Base-by-base conservation (phyloP, 2,113 vertebrate genomes). In the Herpailurus yagouaroundi region DNA sequence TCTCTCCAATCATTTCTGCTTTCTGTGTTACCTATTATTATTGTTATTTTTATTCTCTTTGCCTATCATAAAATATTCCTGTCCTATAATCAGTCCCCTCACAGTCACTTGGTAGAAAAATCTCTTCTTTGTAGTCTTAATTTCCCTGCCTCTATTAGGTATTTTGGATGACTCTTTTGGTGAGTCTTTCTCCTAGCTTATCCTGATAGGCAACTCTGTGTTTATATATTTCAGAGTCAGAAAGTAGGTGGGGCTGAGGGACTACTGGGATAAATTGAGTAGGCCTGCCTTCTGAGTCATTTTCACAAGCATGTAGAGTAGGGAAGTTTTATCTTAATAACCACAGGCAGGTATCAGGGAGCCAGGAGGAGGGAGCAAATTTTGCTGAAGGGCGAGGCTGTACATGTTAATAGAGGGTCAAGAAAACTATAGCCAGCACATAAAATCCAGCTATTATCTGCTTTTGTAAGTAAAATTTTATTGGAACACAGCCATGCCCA, bases 31-130 rank as follows among this genome's bases (percentile, higher is more conserved):
- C 29, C 68, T 96, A 21, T 66, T 76, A 36, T 91, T 86, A 23
- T 36, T 86, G 13, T 36, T 74, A 71, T 48, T 94, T 90, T 93
- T 77, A 82, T 89, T 48, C 36, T 25, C 8, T 83, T 89, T 96
- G n/a, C 29, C 81, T 91, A 45, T 91, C 23, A 38, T 76, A 91
- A 94, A 96, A 29, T 76, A 38, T 7, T 91, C 38, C 5, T 86
- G 31, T 86, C 52, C 41, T n/a, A 21, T 87, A 36, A 9, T 52
- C 48, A 82, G 69, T 29, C 76, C 23, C 38, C 14, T 82, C 48
- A 55, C 33, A 87, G 9, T 74, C 55, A 81, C 7, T 86, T 96
- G 38, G 21, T 73, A 64, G 55, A 55, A 90, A 90, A 80, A 66
- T 23, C 55, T 89, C 36, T 96, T 77, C 69, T 41, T 91, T 66